Evolutionary conservation across 2,888 invertebrate species (phyloP).

Genomic region (Sinelater perroti): DNA sequence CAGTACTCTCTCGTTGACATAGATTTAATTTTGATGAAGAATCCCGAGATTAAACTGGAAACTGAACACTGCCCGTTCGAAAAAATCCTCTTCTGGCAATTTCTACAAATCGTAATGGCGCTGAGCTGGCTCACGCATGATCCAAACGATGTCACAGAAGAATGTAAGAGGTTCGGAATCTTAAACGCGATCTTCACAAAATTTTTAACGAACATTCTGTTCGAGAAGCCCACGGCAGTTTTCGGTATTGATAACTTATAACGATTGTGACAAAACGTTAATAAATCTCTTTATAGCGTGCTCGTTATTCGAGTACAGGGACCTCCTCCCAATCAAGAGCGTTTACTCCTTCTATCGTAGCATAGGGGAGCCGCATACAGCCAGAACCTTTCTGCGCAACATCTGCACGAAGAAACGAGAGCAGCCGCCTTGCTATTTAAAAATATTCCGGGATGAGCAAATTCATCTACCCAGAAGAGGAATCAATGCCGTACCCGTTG

Average conservation of each 20-base stretch:
- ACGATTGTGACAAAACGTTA: no score
- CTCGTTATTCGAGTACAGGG: conserved; percentile 42
- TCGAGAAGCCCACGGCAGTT: conserved; percentile 59
- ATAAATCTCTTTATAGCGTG: conserved; percentile 38
- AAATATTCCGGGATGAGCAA: conserved; percentile 19
- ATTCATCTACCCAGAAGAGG: conserved; percentile 39
- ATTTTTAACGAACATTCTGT: conserved; percentile 64
- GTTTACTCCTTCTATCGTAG: conserved; percentile 61
- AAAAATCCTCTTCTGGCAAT: conserved; percentile 70
- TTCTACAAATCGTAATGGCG: conserved; percentile 65
- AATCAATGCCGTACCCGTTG: conserved; percentile 47
- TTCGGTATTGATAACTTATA: conserved; percentile 55
- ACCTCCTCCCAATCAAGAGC: conserved; percentile 60
- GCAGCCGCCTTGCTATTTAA: conserved; percentile 26
- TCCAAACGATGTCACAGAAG: conserved; percentile 54
- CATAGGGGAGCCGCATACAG: conserved; percentile 63
- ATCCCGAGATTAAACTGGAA: conserved; percentile 62
- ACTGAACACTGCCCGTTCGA: conserved; percentile 67
- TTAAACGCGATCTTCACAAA: conserved; percentile 63
- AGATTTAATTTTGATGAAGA: conserved; percentile 63
- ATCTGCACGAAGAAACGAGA: conserved; percentile 31
- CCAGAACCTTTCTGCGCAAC: conserved; percentile 29
- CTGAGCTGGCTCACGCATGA: conserved; percentile 63
- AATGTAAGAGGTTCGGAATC: conserved; percentile 61
- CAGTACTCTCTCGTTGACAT: conserved; percentile 64